A percentile compares a stretch with the other conserved stretches of the same genome.
Conservation (phyloP, 2,797 vertebrate species). For the Hapalemur alaotrensis region DNA sequence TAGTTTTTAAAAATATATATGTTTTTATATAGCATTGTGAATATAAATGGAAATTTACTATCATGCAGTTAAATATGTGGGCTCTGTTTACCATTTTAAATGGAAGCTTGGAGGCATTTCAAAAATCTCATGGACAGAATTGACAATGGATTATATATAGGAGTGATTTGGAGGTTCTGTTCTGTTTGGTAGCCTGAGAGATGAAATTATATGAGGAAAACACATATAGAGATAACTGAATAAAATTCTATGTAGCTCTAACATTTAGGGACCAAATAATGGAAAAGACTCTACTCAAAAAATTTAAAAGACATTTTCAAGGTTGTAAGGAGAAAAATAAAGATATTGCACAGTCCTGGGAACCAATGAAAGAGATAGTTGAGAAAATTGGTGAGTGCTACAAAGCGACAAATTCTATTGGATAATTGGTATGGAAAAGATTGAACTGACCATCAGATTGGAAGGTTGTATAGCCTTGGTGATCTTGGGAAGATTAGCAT, state of each 20-base stretch:
- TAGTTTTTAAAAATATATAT: slow-evolving; percentile 19
- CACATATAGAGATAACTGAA: not conserved
- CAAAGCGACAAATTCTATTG: not conserved
- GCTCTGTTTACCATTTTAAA: not conserved
- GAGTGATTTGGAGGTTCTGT: not conserved
- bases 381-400: not conserved
- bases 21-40: not conserved
- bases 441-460: not conserved
- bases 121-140: not conserved
- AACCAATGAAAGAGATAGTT: not conserved
- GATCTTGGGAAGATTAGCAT: not conserved
- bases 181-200: not conserved
- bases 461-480: not conserved
- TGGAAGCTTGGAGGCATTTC: not conserved
- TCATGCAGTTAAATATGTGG: not conserved
- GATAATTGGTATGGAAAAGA: not conserved
- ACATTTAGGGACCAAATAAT: not conserved
- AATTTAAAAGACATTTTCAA: not conserved
- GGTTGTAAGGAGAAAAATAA: not conserved
- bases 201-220: not conserved
- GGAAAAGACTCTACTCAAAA: not conserved
- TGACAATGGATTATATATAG: not conserved
- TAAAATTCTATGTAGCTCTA: not conserved
- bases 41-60: slow-evolving; percentile 53
- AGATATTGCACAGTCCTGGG: not conserved